These are phyloP conservation scores for Hyposoter dolosus DNA, from an alignment of 2,888 invertebrate genomes.

Conservation along the genomic window DNA sequence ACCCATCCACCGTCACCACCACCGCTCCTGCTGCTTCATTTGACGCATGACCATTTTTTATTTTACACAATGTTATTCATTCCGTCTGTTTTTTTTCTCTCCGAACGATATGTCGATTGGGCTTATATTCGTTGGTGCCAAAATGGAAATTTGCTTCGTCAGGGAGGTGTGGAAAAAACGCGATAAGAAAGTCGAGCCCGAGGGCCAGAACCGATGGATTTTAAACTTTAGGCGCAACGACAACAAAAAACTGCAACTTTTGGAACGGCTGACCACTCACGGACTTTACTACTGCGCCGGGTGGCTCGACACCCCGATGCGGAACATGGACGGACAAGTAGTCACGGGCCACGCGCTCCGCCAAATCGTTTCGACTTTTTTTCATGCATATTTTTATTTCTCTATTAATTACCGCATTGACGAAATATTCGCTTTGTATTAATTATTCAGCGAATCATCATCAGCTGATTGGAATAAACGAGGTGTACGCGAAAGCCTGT, in stretches of 20 bases:
- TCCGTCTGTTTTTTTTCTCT: background rate
- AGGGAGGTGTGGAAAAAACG: background rate
- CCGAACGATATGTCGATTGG: background rate
- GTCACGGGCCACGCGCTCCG: background rate
- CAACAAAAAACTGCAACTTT: background rate
- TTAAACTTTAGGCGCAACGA: background rate
- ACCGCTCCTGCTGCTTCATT: conserved; percentile 50
- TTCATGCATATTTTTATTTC: background rate
- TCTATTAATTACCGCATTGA: too few relatives aligned
- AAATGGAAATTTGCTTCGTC: background rate
- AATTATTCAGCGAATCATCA: conserved; percentile 2
- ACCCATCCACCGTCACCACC: conserved; percentile 15
- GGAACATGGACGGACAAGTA: background rate
- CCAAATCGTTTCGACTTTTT: background rate
- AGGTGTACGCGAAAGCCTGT: conserved; percentile 29
- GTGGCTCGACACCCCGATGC: conserved; percentile 10
- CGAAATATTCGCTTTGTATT: too few relatives aligned
- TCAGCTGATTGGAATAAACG: conserved; percentile 12
- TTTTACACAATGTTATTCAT: background rate
- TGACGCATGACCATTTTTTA: conserved; percentile 60
- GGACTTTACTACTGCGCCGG: conserved; percentile 59
- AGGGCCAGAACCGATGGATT: background rate
- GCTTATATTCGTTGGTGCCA: background rate
- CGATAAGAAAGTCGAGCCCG: background rate
- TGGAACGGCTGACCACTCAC: conserved; percentile 49